A percentile compares a stretch with the other conserved stretches of the same genome.
phyloP scores from a whole-genome alignment of 2,113 vertebrate genomes.

The Rutilus rutilus region DNA sequence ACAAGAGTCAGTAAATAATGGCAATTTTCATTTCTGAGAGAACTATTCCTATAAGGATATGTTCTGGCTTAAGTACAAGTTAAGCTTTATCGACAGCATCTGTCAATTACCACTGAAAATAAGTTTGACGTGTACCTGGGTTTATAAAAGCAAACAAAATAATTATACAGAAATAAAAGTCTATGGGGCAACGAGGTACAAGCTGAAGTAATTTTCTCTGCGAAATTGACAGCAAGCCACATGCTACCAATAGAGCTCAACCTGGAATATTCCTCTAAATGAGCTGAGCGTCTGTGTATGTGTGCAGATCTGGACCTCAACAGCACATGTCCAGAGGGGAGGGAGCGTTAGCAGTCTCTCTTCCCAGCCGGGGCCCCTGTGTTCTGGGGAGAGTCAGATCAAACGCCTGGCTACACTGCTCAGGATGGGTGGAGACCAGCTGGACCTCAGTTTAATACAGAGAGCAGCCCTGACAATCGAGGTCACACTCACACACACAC shows the following conservation, averaged over 20 bases:
- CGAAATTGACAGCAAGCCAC: slow-evolving; percentile 10
- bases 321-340: slow-evolving; percentile 30
- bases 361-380: slow-evolving; percentile 30
- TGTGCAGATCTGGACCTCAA: slow-evolving; percentile 29
- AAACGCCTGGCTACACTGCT: slow-evolving; percentile 42
- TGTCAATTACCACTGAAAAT: slow-evolving; percentile 8
- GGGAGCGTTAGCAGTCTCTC: slow-evolving; percentile 26
- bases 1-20: not conserved
- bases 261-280: slow-evolving; percentile 15
- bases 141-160: not conserved
- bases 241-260: not conserved
- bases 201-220: not conserved
- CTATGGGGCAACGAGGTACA: not conserved
- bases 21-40: not conserved
- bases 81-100: slow-evolving; percentile 8
- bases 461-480: slow-evolving; percentile 23
- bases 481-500: slow-evolving; percentile 20
- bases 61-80: slow-evolving; percentile 22
- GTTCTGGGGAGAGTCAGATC: slow-evolving; percentile 43
- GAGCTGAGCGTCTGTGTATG: slow-evolving; percentile 15
- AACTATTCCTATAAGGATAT: not conserved
- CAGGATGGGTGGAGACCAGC: slow-evolving; percentile 46
- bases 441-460: slow-evolving; percentile 45
- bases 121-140: not conserved
- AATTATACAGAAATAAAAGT: not conserved